Conservation (phyloP, 1,140 invertebrate genomes). For the Drosophila cardini region DNA sequence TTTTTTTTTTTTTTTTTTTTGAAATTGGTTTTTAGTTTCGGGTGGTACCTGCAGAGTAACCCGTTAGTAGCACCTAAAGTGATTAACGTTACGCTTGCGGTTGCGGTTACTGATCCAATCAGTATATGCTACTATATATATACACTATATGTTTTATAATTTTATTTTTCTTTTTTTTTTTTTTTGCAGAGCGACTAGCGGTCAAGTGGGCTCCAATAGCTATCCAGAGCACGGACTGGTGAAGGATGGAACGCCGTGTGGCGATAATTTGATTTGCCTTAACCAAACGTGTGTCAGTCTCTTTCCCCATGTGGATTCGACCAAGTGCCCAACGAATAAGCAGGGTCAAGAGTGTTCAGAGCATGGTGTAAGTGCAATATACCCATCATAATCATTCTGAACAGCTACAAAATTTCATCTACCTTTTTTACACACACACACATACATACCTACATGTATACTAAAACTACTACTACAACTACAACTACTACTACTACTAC, state of each 20-base stretch:
- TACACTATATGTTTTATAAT: constrained; percentile 7
- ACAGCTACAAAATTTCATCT: background rate
- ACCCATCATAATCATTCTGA: background rate
- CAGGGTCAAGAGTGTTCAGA: constrained; percentile 95
- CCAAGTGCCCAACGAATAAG: constrained; percentile 95
- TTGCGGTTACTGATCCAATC: background rate
- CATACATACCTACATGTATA: background rate
- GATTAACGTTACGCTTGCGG: too few species aligned
- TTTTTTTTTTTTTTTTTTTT: background rate
- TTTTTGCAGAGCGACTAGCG: constrained; percentile 88
- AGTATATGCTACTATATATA: too few species aligned
- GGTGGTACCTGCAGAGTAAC: too few species aligned
- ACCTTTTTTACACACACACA: constrained; percentile 1
- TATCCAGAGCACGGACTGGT: constrained; percentile 91
- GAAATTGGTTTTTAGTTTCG: too few species aligned
- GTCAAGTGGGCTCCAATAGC: constrained; percentile 88
- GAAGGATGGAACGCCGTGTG: constrained; percentile 95
- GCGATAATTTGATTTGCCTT: constrained; percentile 94
- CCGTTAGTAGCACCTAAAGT: too few species aligned
- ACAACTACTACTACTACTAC: too few species aligned
- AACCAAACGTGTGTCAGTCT: constrained; percentile 96
- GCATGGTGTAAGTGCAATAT: constrained; percentile 91
- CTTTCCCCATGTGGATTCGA: constrained; percentile 92
- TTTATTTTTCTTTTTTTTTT: background rate
- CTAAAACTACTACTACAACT: too few species aligned